Percentiles rank a stretch among this genome's conserved stretches.
Evolutionary conservation across 2,888 invertebrate genomes (phyloP).

Genomic region (Lagria hirta): DNA sequence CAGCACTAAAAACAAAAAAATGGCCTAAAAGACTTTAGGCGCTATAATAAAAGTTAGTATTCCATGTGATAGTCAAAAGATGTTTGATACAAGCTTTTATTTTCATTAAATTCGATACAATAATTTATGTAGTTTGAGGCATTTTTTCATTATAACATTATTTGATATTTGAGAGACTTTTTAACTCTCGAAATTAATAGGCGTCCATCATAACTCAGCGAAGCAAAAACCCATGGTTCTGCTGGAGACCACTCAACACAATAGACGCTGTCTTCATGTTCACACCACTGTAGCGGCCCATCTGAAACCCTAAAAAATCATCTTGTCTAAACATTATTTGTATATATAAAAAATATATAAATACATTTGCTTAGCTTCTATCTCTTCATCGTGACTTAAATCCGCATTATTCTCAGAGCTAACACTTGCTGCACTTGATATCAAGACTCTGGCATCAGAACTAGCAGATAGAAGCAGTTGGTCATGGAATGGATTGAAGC

Average conservation of each 20-base stretch:
- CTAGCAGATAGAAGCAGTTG: slow-evolving; percentile 92
- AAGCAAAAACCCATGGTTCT: slow-evolving; percentile 99
- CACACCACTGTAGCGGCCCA: slow-evolving; percentile 87
- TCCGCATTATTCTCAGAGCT: slow-evolving; percentile 76
- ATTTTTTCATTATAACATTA: slow-evolving; percentile 77
- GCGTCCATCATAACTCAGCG: slow-evolving; percentile 94
- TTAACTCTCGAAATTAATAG: slow-evolving; percentile 92
- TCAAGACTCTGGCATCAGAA: slow-evolving; percentile 88
- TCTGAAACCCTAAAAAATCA: slow-evolving; percentile 67
- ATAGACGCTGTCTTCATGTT: slow-evolving; percentile 98
- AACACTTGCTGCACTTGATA: slow-evolving; percentile 84
- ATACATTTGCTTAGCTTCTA: slow-evolving; percentile 58
- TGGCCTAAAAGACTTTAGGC: too few relatives aligned
- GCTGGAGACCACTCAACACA: slow-evolving; percentile 96
- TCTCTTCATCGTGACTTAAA: slow-evolving; percentile 55
- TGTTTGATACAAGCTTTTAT: too few relatives aligned
- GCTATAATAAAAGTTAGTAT: too few relatives aligned
- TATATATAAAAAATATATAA: too few relatives aligned
- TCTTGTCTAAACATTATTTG: slow-evolving; percentile 8
- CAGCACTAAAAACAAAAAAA: too few relatives aligned
- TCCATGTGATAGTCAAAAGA: too few relatives aligned
- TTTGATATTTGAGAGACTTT: slow-evolving; percentile 91
- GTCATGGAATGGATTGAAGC: slow-evolving; percentile 96
- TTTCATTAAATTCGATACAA: too few relatives aligned
- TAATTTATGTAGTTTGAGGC: too few relatives aligned